A percentile compares a stretch with the other conserved stretches of the same genome.
These are phyloP conservation scores for Drosophila paracracens DNA, from an alignment of 2,888 invertebrate species.

Conservation along the genomic window DNA sequence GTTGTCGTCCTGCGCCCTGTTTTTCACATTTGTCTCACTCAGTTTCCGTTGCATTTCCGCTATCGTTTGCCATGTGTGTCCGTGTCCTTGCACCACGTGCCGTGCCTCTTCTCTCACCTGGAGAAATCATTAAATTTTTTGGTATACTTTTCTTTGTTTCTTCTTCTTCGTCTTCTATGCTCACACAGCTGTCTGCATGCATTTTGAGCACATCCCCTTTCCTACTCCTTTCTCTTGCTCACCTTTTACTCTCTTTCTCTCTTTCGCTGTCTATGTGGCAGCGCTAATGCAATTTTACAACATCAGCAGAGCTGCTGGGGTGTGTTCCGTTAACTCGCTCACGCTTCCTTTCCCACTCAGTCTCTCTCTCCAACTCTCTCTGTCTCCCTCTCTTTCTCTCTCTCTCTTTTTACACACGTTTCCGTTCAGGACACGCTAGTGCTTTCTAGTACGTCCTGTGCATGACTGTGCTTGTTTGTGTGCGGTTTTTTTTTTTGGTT, in stretches of 20 bases:
- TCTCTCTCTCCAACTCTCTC: constrained; percentile 7
- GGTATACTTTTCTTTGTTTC: constrained; percentile 70
- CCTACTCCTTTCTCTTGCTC: constrained; percentile 15
- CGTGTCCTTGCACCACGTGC: constrained; percentile 47
- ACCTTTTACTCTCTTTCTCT: constrained; percentile 9
- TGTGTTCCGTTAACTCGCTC: constrained; percentile 66
- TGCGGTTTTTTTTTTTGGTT: constrained; percentile 19
- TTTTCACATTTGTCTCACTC: constrained; percentile 40
- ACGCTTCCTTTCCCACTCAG: constrained; percentile 23
- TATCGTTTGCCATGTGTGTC: constrained; percentile 34
- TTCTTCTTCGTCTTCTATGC: constrained; percentile 34
- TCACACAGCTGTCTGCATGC: constrained; percentile 54
- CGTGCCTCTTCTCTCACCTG: constrained; percentile 57
- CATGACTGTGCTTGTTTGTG: constrained; percentile 3
- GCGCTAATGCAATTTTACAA: constrained; percentile 48
- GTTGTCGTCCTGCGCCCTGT: constrained; percentile 46
- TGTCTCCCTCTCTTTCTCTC: constrained; percentile 22
- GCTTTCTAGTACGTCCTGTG: constrained; percentile 34
- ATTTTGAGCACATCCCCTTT: constrained; percentile 26
- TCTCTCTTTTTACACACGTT: constrained; percentile 45
- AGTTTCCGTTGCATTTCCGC: constrained; percentile 42
- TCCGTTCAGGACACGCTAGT: constrained; percentile 68
- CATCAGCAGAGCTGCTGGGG: constrained; percentile 43
- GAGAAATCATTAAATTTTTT: constrained; percentile 82
- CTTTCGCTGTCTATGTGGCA: constrained; percentile 6